A percentile compares a stretch with the other conserved stretches of the same genome.
phyloP scores from a whole-genome alignment of 2,888 invertebrate genomes.

The Hirtodrosophila trivittata region DNA sequence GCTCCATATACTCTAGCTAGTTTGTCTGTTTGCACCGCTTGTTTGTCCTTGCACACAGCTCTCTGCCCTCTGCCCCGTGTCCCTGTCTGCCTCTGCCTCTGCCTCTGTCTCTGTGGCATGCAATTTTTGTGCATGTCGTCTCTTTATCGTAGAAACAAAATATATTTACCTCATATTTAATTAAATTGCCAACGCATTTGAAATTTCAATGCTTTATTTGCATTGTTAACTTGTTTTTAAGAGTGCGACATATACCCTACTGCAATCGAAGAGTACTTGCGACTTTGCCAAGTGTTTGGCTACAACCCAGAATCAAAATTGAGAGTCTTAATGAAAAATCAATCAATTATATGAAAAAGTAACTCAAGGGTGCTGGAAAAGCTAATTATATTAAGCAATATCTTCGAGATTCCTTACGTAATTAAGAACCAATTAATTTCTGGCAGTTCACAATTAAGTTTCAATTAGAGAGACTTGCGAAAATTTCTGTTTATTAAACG shows the following conservation, averaged over 20 bases:
- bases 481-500: too few relatives aligned
- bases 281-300: background rate
- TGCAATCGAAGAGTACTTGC: background rate
- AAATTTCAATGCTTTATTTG: conserved; percentile 73
- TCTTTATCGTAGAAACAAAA: conserved; percentile 50
- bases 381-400: too few relatives aligned
- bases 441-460: too few relatives aligned
- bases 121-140: conserved; percentile 72
- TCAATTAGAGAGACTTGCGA: too few relatives aligned
- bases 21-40: conserved; percentile 65
- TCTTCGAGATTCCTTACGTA: too few relatives aligned
- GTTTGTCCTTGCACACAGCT: conserved; percentile 33
- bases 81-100: background rate
- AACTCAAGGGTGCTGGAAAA: too few relatives aligned
- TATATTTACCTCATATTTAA: conserved; percentile 75
- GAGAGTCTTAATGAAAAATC: too few relatives aligned
- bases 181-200: conserved; percentile 68
- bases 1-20: conserved; percentile 71
- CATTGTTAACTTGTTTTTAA: conserved; percentile 46
- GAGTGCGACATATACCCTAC: conserved; percentile 40
- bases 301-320: too few relatives aligned
- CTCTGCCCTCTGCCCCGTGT: background rate
- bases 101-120: conserved; percentile 43
- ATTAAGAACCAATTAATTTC: too few relatives aligned
- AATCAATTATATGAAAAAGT: too few relatives aligned